Base-by-base conservation (phyloP, 2,797 vertebrate species). In the Darevskia mixta region DNA sequence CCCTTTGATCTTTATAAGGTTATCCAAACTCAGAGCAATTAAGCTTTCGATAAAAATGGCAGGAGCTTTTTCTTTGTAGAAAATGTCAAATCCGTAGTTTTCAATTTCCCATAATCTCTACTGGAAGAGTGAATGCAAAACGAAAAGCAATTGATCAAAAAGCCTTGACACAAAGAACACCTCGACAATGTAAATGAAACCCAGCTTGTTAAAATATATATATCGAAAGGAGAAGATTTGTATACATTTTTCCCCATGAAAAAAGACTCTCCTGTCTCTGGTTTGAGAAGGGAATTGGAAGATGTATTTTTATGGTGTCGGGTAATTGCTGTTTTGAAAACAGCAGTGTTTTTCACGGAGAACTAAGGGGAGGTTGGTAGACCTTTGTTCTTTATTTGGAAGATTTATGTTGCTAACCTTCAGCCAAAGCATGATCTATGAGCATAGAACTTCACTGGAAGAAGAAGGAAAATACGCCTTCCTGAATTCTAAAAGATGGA, bases 391-490 rank as follows among this genome's bases (percentile, higher is more conserved):
- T 92, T 94, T 94, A 85, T 92, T 94, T 92, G 58, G 90, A 94
- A 94, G 94, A 94, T 95, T 95, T 94, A 95, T 93, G 91, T 88
- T 90, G n/a, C 79, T 93, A 95, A 71, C 86, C 87, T 93, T 95
- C 91, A 94, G 94, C 93, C 86, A 90, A 45, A 23, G 64, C 86
- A 71, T 85, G 92, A 94, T 90, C 88, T 72, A 93, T 66, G 82
- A 43, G 80, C 91, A 92, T 41, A 83, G 58, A 89, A 69, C 79
- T 94, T 93, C 89, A 72, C 81, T 90, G 89, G 92, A 35, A 82
- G 77, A 64, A 25, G 18, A 67, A 3, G n/a, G 10, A 8, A 35
- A 25, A 91, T 91, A 90, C 92, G 86, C 25, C 88, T 92, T 82
- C 86, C 77, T 92, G 49, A 95, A 91, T 79, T 91, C 85, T 87